Base-by-base conservation (phyloP, 2,797 vertebrate genomes). In the Tragopan temminckii region DNA sequence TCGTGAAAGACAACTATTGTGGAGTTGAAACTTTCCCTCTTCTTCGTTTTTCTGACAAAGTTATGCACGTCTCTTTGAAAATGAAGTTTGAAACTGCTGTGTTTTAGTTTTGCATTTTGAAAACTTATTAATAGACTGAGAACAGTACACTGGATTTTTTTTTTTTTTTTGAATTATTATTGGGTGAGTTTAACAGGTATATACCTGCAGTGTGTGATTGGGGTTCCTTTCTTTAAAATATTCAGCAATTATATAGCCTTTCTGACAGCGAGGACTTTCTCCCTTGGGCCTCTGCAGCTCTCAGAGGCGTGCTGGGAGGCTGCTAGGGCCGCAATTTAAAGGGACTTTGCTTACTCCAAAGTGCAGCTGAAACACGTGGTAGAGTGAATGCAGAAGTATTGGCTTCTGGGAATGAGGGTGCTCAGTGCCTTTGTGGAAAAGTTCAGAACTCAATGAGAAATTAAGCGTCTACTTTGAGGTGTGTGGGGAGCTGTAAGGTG, bases 21-120 rank as follows among this genome's bases (percentile, higher is more conserved):
- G 25, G 57, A 69, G 45, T 85, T 88, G 62, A 77, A 81, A 81
- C 68, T 92, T 93, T 77, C 40, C 15, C 48, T 80, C 66, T 66
- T 63, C 29, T 25, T 94, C 85, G 48, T 92, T 92, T 85, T 74
- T 23, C 81, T 90, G 61, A 63, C 75, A 67, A 33, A 86, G 46
- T 89, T 72, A 71, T 69, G 40, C 63, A 59, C 68, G 75, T 45
- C 62, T 62, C 38, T 69, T 70, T 75, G 38, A 70, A 93, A 82
- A 74, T 13, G 13, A 66, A 79, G 46, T 79, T 86, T 91, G 77
- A 53, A 89, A 74, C n/a, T 68, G 10, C 19, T 5, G 0, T 71
- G n/a, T 69, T 84, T 31, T 58, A 64, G 27, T 61, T 57, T 29
- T 40, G 61, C 18, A 6, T 75, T 83, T 90, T 87, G 33, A 0